A percentile compares a stretch with the other conserved stretches of the same genome.
Evolutionary conservation across 2,888 invertebrate genomes (phyloP).

Genomic region (Hyppa rectilinea): DNA sequence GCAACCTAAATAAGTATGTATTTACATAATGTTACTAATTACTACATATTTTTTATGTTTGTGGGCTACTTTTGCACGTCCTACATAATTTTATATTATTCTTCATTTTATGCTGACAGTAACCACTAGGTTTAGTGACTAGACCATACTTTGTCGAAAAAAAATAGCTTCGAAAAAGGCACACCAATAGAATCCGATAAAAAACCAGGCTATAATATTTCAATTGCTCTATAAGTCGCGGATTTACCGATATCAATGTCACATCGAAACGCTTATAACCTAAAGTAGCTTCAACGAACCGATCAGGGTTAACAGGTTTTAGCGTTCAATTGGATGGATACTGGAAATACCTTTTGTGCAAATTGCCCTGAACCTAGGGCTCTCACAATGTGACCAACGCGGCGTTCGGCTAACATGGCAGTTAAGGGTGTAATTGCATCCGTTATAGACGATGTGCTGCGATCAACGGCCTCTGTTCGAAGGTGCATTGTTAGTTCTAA

Average conservation of each 20-base stretch:
- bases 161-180: neutral
- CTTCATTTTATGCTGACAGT: neutral
- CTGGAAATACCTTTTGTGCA: constrained; percentile 70
- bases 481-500: constrained; percentile 59
- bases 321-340: constrained; percentile 74
- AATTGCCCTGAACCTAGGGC: constrained; percentile 72
- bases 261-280: constrained; percentile 29
- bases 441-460: constrained; percentile 76
- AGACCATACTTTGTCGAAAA: neutral
- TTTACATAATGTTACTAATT: too few relatives aligned
- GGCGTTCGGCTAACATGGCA: constrained; percentile 68
- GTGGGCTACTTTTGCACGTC: too few relatives aligned
- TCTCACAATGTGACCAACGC: constrained; percentile 70
- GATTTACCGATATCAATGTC: constrained; percentile 42
- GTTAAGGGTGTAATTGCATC: constrained; percentile 80
- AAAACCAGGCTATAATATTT: constrained; percentile 38
- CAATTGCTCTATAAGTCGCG: constrained; percentile 26
- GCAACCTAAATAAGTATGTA: too few relatives aligned
- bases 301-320: constrained; percentile 45
- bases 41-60: too few relatives aligned
- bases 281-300: constrained; percentile 36
- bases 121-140: neutral
- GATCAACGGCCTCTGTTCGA: constrained; percentile 69
- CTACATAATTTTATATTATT: too few relatives aligned
- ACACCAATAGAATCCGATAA: constrained; percentile 3